Percentiles rank a stretch among this genome's conserved stretches.
Evolutionary conservation across 2,113 vertebrate genomes (phyloP).

Genomic region (Tragelaphus buxtoni): DNA sequence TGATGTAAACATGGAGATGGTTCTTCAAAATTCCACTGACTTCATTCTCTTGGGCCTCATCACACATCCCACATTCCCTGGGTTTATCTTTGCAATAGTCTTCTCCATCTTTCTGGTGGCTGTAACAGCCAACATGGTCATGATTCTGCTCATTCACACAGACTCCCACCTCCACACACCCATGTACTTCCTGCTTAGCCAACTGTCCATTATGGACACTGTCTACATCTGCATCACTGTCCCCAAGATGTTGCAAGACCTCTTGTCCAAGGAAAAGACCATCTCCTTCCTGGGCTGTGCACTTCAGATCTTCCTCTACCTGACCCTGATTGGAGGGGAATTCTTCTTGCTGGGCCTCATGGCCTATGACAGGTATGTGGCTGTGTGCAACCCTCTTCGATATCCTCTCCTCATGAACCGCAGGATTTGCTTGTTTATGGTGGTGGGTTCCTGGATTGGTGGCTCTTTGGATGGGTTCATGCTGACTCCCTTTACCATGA

Average conservation of each 20-base stretch:
- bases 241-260: slow-evolving; percentile 55
- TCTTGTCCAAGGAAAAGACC: slow-evolving; percentile 44
- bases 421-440: slow-evolving; percentile 32
- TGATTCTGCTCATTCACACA: slow-evolving; percentile 54
- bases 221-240: slow-evolving; percentile 54
- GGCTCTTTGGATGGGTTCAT: slow-evolving; percentile 57
- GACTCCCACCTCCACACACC: slow-evolving; percentile 47
- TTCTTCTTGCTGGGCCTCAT: slow-evolving; percentile 56
- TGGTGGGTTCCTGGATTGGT: slow-evolving; percentile 25
- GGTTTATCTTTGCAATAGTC: slow-evolving; percentile 3
- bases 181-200: slow-evolving; percentile 65
- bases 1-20: neutral
- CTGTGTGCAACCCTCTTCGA: slow-evolving; percentile 33
- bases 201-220: slow-evolving; percentile 55
- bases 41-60: slow-evolving; percentile 55
- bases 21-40: slow-evolving; percentile 25
- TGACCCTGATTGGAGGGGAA: slow-evolving; percentile 27
- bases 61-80: neutral
- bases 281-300: slow-evolving; percentile 55
- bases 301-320: slow-evolving; percentile 52
- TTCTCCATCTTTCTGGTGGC: slow-evolving; percentile 40
- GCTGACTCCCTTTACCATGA: slow-evolving; percentile 44
- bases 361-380: slow-evolving; percentile 51
- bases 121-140: slow-evolving; percentile 25
- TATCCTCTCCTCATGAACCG: slow-evolving; percentile 47